A percentile compares a stretch with the other conserved stretches of the same genome.
phyloP scores from a whole-genome alignment of 2,113 vertebrate species.

The cattle (Bos taurus) region ARS-UCD2.0 NC_037348.1:29475501-29476000 shows the following conservation, averaged over 20 bases:
- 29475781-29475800: background rate
- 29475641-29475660: fast-evolving
- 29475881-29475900: background rate
- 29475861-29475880: background rate
- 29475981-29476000: background rate
- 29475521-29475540: background rate
- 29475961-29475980: background rate
- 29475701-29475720: background rate
- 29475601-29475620: background rate
- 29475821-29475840: background rate
- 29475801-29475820: background rate
- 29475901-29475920: background rate
- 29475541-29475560: background rate
- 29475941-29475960: background rate
- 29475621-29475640: background rate
- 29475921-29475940: background rate
- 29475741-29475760: background rate
- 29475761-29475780: background rate
- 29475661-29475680: background rate
- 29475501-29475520: background rate
- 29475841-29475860: background rate
- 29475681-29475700: background rate
- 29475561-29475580: background rate
- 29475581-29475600: background rate
- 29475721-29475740: background rate